Conservation (phyloP, 2,113 vertebrate genomes). For the Zosterops pallidus region DNA sequence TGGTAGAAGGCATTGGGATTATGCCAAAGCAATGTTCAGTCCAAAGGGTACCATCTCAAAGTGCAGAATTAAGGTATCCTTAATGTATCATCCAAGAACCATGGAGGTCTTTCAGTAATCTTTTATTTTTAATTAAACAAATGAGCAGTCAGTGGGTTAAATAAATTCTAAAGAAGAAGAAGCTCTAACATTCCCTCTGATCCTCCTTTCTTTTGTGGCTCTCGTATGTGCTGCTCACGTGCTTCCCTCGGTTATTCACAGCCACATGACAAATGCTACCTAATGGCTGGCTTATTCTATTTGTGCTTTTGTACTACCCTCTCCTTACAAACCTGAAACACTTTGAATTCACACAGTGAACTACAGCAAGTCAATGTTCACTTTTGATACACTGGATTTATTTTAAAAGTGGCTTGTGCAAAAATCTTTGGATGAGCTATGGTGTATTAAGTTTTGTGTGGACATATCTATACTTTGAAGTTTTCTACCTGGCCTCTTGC, state of each 20-base stretch:
- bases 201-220: slow-evolving; percentile 1
- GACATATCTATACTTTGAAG: background rate
- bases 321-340: slow-evolving; percentile 16
- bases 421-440: background rate
- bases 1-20: background rate
- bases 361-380: background rate
- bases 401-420: background rate
- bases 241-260: background rate
- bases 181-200: background rate
- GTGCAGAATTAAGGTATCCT: background rate
- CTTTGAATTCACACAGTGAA: slow-evolving; percentile 31
- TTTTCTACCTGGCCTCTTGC: background rate
- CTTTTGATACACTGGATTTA: background rate
- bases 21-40: background rate
- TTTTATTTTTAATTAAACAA: slow-evolving; percentile 16
- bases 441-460: background rate
- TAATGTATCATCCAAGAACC: background rate
- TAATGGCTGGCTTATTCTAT: background rate
- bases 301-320: slow-evolving; percentile 28
- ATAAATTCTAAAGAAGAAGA: background rate
- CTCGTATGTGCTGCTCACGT: background rate
- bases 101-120: background rate
- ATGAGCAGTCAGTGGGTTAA: background rate
- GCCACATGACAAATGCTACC: background rate
- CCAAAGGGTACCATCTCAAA: background rate